phyloP scores from a whole-genome alignment of 1,140 invertebrate genomes.

The Drosophila sproati region DNA sequence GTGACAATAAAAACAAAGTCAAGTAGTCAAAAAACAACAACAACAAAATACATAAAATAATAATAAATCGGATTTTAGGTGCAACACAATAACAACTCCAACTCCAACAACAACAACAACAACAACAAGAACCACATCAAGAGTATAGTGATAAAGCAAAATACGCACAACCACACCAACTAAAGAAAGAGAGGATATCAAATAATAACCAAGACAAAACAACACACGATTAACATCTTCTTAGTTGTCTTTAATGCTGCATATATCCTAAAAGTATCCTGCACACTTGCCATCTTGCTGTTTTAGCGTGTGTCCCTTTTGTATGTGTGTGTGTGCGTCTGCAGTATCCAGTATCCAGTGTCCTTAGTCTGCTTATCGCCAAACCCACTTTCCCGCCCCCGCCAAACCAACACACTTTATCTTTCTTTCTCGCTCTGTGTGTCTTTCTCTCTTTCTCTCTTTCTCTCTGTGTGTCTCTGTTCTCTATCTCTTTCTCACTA shows the following conservation, averaged over 20 bases:
- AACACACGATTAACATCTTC: slow-evolving; percentile 35
- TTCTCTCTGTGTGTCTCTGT: slow-evolving; percentile 8
- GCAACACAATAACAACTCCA: slow-evolving; percentile 37
- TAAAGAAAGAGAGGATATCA: slow-evolving; percentile 20
- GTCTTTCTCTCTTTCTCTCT: slow-evolving; percentile 7
- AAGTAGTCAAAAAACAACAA: slow-evolving; percentile 20
- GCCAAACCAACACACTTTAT: slow-evolving; percentile 23
- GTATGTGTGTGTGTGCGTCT: slow-evolving; percentile 10
- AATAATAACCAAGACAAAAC: slow-evolving; percentile 22
- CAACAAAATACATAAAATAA: slow-evolving; percentile 13
- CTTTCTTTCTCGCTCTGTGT: slow-evolving; percentile 2
- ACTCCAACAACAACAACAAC: slow-evolving; percentile 23
- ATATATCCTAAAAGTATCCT: slow-evolving; percentile 33
- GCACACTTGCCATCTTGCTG: slow-evolving; percentile 36
- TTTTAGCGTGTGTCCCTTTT: slow-evolving; percentile 41
- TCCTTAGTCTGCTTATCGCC: slow-evolving; percentile 1
- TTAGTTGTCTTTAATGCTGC: slow-evolving; percentile 30
- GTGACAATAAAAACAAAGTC: slow-evolving; percentile 73
- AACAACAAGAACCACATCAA: slow-evolving; percentile 19
- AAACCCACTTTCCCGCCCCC: neutral
- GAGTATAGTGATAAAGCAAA: slow-evolving; percentile 35
- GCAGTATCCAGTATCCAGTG: slow-evolving; percentile 10
- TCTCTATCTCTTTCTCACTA: slow-evolving; percentile 24
- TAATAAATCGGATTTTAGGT: slow-evolving; percentile 28
- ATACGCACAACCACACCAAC: slow-evolving; percentile 34